Percentiles rank a stretch among this genome's conserved stretches.
These are phyloP conservation scores for Cyrtodaria siliqua DNA, from an alignment of 2,888 invertebrate species.

Conservation along the genomic window DNA sequence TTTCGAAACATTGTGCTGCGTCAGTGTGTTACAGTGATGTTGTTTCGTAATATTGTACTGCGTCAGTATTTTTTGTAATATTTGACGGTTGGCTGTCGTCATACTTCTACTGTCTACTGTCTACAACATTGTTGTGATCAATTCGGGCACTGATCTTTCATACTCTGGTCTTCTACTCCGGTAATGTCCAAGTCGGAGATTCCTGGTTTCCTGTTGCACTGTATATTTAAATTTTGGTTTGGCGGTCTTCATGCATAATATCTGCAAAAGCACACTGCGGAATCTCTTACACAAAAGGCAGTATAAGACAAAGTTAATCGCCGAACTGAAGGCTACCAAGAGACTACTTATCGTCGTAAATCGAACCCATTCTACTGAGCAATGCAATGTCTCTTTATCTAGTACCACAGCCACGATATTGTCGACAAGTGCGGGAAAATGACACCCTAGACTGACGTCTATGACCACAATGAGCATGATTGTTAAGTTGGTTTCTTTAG, in stretches of 20 bases:
- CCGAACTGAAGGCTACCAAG: conserved; percentile 82
- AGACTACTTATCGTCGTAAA: conserved; percentile 79
- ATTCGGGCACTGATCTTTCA: conserved; percentile 46
- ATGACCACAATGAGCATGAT: conserved; percentile 98
- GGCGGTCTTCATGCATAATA: conserved; percentile 59
- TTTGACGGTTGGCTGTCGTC: too few relatives aligned
- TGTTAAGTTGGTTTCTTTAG: conserved; percentile 96
- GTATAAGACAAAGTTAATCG: conserved; percentile 83
- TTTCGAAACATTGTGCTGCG: too few relatives aligned
- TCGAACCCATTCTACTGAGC: conserved; percentile 69
- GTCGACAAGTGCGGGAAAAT: conserved; percentile 87
- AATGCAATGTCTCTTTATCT: conserved; percentile 61
- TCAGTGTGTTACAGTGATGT: too few relatives aligned
- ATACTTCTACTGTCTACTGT: too few relatives aligned
- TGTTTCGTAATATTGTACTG: too few relatives aligned
- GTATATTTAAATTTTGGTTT: conserved; percentile 65
- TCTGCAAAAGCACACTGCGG: conserved; percentile 71
- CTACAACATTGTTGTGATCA: conserved; percentile 46
- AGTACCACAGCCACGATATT: conserved; percentile 81
- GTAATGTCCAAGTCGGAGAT: conserved; percentile 21
- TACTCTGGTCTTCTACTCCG: conserved; percentile 25
- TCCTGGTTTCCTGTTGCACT: conserved; percentile 66
- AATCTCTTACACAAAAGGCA: conserved; percentile 83
- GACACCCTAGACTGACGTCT: conserved; percentile 96
- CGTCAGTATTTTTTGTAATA: too few relatives aligned